Conservation (phyloP, 2,888 invertebrate genomes). For the Horisme vitalbata region DNA sequence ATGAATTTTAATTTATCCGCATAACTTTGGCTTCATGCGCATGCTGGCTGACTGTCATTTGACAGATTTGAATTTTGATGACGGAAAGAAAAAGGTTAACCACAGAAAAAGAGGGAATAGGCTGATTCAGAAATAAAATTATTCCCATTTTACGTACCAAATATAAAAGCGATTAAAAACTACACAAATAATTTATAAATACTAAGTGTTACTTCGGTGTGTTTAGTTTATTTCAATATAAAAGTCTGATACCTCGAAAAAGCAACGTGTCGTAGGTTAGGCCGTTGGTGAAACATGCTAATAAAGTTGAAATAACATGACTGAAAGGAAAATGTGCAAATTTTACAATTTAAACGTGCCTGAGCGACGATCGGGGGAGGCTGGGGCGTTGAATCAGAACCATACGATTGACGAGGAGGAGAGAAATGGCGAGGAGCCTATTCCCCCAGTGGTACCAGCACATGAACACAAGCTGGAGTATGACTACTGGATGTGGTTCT, state of each 20-base stretch:
- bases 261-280: constrained; percentile 81
- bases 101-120: constrained; percentile 77
- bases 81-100: constrained; percentile 82
- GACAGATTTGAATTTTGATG: constrained; percentile 81
- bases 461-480: constrained; percentile 96
- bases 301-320: constrained; percentile 78
- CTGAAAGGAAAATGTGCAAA: constrained; percentile 82
- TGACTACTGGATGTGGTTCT: constrained; percentile 96
- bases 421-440: constrained; percentile 59
- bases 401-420: constrained; percentile 70
- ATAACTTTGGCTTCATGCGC: constrained; percentile 16
- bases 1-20: constrained; percentile 2
- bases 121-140: constrained; percentile 56
- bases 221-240: constrained; percentile 49
- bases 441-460: constrained; percentile 84
- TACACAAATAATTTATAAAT: constrained; percentile 47
- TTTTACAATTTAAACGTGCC: constrained; percentile 82
- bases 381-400: constrained; percentile 57
- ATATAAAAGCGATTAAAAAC: constrained; percentile 46
- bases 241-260: constrained; percentile 54
- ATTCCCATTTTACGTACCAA: constrained; percentile 45
- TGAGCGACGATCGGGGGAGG: constrained; percentile 74
- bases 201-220: constrained; percentile 50
- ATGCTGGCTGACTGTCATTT: constrained; percentile 60
- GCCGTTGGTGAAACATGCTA: constrained; percentile 81